These are phyloP conservation scores for Procambarus virginalis DNA, from an alignment of 1,140 invertebrate genomes.

Conservation along the genomic window DNA sequence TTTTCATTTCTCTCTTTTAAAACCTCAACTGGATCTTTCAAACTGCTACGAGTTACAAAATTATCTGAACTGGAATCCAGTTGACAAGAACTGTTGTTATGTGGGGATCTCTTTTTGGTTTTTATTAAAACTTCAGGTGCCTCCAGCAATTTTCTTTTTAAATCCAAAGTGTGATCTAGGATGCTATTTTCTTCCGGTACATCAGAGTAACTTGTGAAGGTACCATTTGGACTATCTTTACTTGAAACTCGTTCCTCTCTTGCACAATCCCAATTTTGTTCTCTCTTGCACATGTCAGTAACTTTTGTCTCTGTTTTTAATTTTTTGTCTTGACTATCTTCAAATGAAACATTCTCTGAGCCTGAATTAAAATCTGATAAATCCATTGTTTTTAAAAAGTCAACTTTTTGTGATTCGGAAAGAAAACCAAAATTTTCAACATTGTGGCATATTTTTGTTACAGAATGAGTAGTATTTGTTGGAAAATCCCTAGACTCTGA, in stretches of 20 bases:
- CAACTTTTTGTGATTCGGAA: slow-evolving; percentile 37
- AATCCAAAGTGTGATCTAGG: neutral
- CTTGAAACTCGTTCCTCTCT: neutral
- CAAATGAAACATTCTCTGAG: neutral
- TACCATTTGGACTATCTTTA: neutral
- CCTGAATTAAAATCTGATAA: slow-evolving; percentile 10
- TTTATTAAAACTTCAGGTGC: neutral
- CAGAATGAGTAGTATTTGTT: neutral
- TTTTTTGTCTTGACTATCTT: neutral
- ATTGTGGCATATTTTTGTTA: neutral
- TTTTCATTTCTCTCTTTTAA: neutral
- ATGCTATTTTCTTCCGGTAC: neutral
- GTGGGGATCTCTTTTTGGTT: neutral
- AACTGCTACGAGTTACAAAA: neutral
- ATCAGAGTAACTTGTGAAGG: neutral
- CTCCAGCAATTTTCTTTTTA: neutral
- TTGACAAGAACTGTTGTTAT: neutral
- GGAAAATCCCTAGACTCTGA: neutral
- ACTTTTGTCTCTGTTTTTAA: neutral
- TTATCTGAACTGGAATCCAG: neutral
- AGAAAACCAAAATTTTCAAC: slow-evolving; percentile 14
- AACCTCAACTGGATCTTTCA: neutral
- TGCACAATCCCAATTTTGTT: neutral
- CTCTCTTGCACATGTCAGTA: neutral
- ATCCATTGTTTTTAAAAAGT: slow-evolving; percentile 37